A percentile compares a stretch with the other conserved stretches of the same genome.
Evolutionary conservation across 2,113 vertebrate genomes (phyloP).

Genomic region (Fulica atra): DNA sequence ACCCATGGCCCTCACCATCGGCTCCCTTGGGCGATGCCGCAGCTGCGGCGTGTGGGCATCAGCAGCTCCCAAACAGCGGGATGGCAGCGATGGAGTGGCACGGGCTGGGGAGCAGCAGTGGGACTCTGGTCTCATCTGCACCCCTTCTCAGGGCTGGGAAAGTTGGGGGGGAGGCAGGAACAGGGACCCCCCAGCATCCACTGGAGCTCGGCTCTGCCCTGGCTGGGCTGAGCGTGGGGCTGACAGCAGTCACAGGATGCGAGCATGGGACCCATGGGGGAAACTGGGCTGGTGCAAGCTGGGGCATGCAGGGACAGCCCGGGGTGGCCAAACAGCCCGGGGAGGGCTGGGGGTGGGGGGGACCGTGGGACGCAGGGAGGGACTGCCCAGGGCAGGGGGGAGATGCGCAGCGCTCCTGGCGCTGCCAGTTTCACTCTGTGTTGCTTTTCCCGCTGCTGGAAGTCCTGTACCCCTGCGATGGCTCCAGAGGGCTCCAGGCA

Average conservation of each 20-base stretch:
- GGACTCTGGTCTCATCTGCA: background rate
- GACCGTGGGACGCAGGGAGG: background rate
- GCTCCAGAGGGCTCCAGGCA: rapidly evolving
- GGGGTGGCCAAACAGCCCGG: rapidly evolving
- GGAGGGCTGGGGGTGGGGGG: background rate
- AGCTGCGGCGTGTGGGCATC: too few species aligned
- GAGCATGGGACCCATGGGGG: background rate
- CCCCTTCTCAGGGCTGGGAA: background rate
- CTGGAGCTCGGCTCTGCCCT: rapidly evolving
- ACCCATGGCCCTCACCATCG: rapidly evolving
- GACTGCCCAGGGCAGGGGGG: background rate
- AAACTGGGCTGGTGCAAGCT: background rate
- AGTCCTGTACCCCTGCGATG: rapidly evolving
- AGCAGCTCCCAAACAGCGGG: rapidly evolving
- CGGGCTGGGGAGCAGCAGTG: rapidly evolving
- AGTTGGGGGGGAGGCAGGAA: rapidly evolving
- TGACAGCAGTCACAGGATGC: background rate
- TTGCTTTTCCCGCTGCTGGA: background rate
- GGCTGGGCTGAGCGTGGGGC: rapidly evolving
- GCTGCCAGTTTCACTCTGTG: too few species aligned
- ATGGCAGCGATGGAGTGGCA: rapidly evolving
- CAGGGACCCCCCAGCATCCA: background rate
- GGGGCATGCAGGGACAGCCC: background rate
- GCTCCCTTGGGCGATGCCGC: too few species aligned
- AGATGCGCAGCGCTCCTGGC: background rate